phyloP scores from a whole-genome alignment of 1,140 invertebrate genomes.

The Temnothorax nylanderi region DNA sequence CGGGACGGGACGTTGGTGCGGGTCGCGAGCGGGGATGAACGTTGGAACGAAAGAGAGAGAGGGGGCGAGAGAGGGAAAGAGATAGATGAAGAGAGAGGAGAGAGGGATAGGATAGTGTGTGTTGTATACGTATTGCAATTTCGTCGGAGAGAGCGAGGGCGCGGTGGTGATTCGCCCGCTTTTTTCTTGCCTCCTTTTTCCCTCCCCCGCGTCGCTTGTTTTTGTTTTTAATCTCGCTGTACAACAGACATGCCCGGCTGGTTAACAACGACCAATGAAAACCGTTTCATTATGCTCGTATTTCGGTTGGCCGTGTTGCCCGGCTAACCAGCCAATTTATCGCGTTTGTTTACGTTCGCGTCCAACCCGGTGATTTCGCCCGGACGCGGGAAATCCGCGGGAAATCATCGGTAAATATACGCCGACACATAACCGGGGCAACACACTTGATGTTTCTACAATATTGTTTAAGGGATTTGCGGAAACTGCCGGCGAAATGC shows the following conservation, averaged over 20 bases:
- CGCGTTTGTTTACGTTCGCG: constrained; percentile 64
- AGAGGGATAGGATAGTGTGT: background rate
- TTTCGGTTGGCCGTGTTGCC: constrained; percentile 55
- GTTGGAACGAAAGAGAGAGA: background rate
- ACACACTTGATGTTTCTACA: constrained; percentile 59
- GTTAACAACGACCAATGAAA: constrained; percentile 69
- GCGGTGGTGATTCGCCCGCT: background rate
- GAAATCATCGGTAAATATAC: constrained; percentile 67
- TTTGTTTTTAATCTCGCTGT: constrained; percentile 51
- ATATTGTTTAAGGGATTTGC: constrained; percentile 58
- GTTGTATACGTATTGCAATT: constrained; percentile 50
- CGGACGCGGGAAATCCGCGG: constrained; percentile 63
- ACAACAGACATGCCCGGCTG: constrained; percentile 37
- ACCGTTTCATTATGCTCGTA: constrained; percentile 70
- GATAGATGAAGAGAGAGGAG: background rate
- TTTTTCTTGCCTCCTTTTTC: constrained; percentile 46
- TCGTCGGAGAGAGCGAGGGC: constrained; percentile 17
- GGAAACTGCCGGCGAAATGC: background rate
- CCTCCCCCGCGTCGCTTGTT: background rate
- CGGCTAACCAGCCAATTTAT: constrained; percentile 57
- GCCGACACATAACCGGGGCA: constrained; percentile 34
- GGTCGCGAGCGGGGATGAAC: background rate
- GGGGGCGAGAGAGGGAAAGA: background rate
- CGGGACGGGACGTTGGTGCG: background rate
- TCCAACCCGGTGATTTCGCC: constrained; percentile 53